Conservation (phyloP, 92 coral and sea anemone genomes). For the Palythoa grandis region DNA sequence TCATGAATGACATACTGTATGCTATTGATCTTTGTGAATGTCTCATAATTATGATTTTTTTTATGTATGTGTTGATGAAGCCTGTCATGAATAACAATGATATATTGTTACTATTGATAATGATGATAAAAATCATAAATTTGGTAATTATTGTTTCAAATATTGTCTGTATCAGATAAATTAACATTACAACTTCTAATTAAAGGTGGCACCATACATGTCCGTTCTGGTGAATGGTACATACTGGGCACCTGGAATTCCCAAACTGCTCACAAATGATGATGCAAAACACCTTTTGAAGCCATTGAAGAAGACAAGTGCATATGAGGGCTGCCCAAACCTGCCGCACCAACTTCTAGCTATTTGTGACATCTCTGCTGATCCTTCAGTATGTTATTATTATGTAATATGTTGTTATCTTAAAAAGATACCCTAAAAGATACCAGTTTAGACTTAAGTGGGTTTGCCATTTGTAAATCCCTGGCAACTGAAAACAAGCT, state of each 20-base stretch:
- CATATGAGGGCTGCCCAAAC: slow-evolving; percentile 95
- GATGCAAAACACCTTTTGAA: slow-evolving; percentile 88
- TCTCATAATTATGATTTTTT: too few relatives aligned
- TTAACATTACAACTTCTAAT: background rate
- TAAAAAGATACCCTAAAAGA: too few relatives aligned
- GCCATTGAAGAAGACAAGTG: slow-evolving; percentile 78
- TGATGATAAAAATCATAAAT: too few relatives aligned
- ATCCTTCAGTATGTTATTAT: slow-evolving; percentile 64
- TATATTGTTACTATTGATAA: too few relatives aligned
- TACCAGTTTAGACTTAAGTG: too few relatives aligned
- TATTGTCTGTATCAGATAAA: background rate
- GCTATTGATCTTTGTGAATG: too few relatives aligned
- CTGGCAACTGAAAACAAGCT: too few relatives aligned
- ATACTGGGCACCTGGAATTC: slow-evolving; percentile 94
- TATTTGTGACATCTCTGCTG: slow-evolving; percentile 96
- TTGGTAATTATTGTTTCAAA: too few relatives aligned
- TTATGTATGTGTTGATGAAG: too few relatives aligned
- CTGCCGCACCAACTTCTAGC: slow-evolving; percentile 92
- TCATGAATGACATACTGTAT: background rate
- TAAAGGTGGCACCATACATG: slow-evolving; percentile 98
- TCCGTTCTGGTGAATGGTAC: slow-evolving; percentile 94
- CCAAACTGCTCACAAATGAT: slow-evolving; percentile 89
- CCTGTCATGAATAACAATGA: too few relatives aligned
- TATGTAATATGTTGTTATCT: too few relatives aligned
- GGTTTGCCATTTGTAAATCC: too few relatives aligned